Base-by-base conservation (phyloP, 2,888 invertebrate species). In the Aquatica leii region DNA sequence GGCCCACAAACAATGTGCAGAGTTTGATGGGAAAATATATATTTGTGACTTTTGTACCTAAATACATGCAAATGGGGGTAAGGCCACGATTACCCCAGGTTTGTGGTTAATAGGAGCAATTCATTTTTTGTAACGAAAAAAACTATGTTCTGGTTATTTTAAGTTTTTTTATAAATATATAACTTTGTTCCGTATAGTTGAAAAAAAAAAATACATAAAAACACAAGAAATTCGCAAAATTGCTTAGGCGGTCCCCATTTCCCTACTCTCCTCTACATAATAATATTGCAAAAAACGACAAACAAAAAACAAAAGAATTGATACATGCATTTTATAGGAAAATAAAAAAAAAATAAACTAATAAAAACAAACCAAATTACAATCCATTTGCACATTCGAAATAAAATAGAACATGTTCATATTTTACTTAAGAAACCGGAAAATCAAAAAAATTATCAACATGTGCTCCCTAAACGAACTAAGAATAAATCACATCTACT, bases 1-100 rank as follows among this genome's bases (percentile, higher is more conserved):
- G 31, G 9, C 9, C 31, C 31, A 37, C 11, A 37, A 37, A 24
- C 24, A 24, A 24, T 24, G 6, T 4, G 24, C 24, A 24, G 2
- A 37, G 37, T 37, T 37, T 37, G 37, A 37, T 11, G 37, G 37
- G 37, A 37, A 37, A 37, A 37, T 37, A 37, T 2, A 37, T 37
- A 37, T 37, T 6, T 37, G 4, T 12, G 37, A 37, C 2, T 12
- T 37, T 37, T 37, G 11, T 37, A 37, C 37, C 37, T 37, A 37
- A 37, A 37, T 9, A 37, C 4, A 37, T 37, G 37, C 37, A 37
- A 37, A 37, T 31, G 11, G 12, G 37, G 37, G 4, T 37, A 37
- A 37, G 2, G 12, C 37, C 12, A 37, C 37, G 37, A 37, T 37
- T 37, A 37, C 37, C 37, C 11, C 11, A 37, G 37, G 37, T 37